A percentile compares a stretch with the other conserved stretches of the same genome.
phyloP scores from a whole-genome alignment of 2,888 invertebrate species.

The Smittia sp. region DNA sequence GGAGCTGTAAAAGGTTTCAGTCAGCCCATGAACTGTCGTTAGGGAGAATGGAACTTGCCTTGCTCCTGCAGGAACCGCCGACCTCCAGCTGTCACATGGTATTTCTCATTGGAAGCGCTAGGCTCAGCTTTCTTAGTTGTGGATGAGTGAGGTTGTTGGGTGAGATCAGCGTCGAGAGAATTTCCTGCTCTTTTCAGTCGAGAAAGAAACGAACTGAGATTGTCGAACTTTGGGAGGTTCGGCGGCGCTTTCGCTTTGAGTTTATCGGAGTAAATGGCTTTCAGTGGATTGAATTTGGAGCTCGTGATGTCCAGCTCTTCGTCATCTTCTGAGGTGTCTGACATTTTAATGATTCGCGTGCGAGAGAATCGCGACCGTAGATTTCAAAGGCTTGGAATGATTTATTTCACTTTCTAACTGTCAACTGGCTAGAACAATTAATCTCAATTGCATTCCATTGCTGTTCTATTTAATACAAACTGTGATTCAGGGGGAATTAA shows the following conservation, averaged over 20 bases:
- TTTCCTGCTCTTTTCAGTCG: slow-evolving; percentile 47
- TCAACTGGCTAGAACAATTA: too few species aligned
- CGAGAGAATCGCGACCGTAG: too few species aligned
- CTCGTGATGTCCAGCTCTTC: slow-evolving; percentile 57
- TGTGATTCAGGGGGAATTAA: too few species aligned
- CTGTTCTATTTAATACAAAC: too few species aligned
- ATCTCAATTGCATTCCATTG: too few species aligned
- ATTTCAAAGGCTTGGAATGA: too few species aligned
- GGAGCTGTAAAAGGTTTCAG: slow-evolving; percentile 17
- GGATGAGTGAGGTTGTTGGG: neutral
- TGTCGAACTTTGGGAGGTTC: slow-evolving; percentile 65
- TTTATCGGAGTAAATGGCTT: slow-evolving; percentile 63
- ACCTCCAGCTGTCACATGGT: slow-evolving; percentile 53
- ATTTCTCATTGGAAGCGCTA: slow-evolving; percentile 44
- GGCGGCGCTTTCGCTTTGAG: slow-evolving; percentile 56
- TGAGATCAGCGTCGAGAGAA: slow-evolving; percentile 26
- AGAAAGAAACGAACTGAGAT: slow-evolving; percentile 62
- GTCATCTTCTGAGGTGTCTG: too few species aligned
- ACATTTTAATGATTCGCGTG: too few species aligned
- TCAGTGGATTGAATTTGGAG: slow-evolving; percentile 65
- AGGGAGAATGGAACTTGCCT: slow-evolving; percentile 47
- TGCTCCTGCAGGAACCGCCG: slow-evolving; percentile 54
- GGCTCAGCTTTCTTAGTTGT: slow-evolving; percentile 3
- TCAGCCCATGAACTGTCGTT: neutral
- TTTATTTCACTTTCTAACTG: too few species aligned